These are phyloP conservation scores for Nomada flava DNA, from an alignment of 2,888 invertebrate species.

Conservation along the genomic window DNA sequence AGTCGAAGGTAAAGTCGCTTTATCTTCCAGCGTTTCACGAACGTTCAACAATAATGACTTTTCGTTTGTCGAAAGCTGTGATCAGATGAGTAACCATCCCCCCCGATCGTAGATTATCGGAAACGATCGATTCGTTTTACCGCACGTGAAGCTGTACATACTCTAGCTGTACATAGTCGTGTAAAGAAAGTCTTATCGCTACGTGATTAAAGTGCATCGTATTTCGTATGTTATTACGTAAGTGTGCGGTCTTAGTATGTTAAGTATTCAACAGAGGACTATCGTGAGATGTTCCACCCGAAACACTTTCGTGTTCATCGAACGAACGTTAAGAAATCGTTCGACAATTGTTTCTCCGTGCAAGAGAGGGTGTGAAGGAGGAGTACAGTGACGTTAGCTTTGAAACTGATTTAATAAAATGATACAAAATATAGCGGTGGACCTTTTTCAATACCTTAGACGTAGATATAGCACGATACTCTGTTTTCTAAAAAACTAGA, in stretches of 20 bases:
- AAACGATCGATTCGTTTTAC: slow-evolving; percentile 8
- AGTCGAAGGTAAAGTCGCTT: neutral
- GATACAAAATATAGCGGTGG: no score
- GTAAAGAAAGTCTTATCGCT: slow-evolving; percentile 73
- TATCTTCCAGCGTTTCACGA: slow-evolving; percentile 9
- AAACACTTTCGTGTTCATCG: slow-evolving; percentile 10
- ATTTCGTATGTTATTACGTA: slow-evolving; percentile 68
- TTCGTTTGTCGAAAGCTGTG: slow-evolving; percentile 34
- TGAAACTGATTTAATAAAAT: neutral
- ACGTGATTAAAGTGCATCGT: slow-evolving; percentile 68
- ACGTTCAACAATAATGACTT: neutral
- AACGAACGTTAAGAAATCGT: neutral
- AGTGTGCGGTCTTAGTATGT: slow-evolving; percentile 64
- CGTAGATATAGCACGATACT: no score
- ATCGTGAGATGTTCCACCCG: slow-evolving; percentile 14
- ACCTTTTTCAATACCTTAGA: no score
- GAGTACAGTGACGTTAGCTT: slow-evolving; percentile 21
- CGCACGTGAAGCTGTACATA: slow-evolving; percentile 58
- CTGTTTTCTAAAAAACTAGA: no score
- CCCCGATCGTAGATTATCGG: neutral
- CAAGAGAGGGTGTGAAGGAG: neutral
- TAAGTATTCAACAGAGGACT: slow-evolving; percentile 23
- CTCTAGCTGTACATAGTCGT: slow-evolving; percentile 64
- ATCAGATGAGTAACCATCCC: slow-evolving; percentile 10
- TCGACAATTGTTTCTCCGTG: slow-evolving; percentile 9